Evolutionary conservation across 2,888 invertebrate genomes (phyloP).

Genomic region (Nemapogon koenigi): DNA sequence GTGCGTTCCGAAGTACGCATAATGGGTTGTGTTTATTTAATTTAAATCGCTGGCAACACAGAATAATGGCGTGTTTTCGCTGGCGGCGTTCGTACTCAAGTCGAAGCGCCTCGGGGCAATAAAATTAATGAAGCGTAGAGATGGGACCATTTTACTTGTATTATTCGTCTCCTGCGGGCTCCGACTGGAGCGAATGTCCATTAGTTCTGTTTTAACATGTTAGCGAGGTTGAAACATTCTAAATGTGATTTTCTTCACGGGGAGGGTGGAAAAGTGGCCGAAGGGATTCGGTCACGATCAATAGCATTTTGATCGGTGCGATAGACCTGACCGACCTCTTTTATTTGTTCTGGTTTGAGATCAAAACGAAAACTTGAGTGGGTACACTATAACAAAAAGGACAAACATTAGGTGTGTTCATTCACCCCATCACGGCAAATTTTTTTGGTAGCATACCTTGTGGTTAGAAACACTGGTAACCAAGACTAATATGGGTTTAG

Average conservation of each 20-base stretch:
- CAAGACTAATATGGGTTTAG: too few species aligned
- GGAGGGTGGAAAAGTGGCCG: slow-evolving; percentile 58
- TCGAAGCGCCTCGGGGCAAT: slow-evolving; percentile 60
- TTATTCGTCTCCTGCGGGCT: slow-evolving; percentile 64
- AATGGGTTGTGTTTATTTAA: slow-evolving; percentile 60
- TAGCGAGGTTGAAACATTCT: slow-evolving; percentile 65
- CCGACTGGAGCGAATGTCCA: slow-evolving; percentile 64
- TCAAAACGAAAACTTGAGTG: too few species aligned
- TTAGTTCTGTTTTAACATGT: slow-evolving; percentile 67
- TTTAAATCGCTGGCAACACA: slow-evolving; percentile 56
- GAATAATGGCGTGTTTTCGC: slow-evolving; percentile 59
- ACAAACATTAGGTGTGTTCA: too few species aligned
- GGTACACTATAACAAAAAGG: too few species aligned
- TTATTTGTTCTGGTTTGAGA: neutral
- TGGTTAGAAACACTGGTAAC: too few species aligned
- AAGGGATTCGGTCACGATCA: slow-evolving; percentile 43
- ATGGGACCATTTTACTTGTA: slow-evolving; percentile 66
- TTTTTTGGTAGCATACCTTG: too few species aligned
- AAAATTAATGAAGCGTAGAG: slow-evolving; percentile 65
- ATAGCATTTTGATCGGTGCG: slow-evolving; percentile 25
- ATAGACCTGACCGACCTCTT: slow-evolving; percentile 8
- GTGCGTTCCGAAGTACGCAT: slow-evolving; percentile 44
- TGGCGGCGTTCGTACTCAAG: slow-evolving; percentile 44
- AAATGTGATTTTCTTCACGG: slow-evolving; percentile 62
- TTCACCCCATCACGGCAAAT: too few species aligned